These are phyloP conservation scores for Scomber colias DNA, from an alignment of 2,113 vertebrate species.

Conservation along the genomic window DNA sequence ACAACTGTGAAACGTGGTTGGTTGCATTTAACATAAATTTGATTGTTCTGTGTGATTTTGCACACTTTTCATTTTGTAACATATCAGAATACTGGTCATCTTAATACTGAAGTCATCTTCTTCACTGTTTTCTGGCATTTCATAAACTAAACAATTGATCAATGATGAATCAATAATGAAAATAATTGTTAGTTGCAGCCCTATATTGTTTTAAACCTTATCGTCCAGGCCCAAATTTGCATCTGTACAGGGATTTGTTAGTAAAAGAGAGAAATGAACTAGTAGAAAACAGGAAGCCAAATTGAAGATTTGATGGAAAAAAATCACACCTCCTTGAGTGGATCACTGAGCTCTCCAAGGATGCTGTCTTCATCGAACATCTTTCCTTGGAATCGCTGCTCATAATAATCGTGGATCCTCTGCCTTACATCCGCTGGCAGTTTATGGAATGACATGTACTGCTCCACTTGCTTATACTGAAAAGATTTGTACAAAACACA, in stretches of 20 bases:
- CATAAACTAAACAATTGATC: too few relatives aligned
- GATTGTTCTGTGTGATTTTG: too few relatives aligned
- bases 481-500: conserved; percentile 59
- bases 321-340: conserved; percentile 93
- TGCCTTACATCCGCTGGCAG: conserved; percentile 95
- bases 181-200: too few relatives aligned
- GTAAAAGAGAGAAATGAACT: not conserved
- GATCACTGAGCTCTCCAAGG: conserved; percentile 96
- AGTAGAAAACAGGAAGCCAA: not conserved
- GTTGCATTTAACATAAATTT: too few relatives aligned
- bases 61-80: too few relatives aligned
- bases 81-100: too few relatives aligned
- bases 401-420: conserved; percentile 99
- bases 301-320: not conserved
- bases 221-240: not conserved
- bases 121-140: too few relatives aligned
- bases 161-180: too few relatives aligned
- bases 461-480: conserved; percentile 99
- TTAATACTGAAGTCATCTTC: too few relatives aligned
- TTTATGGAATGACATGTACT: conserved; percentile 99
- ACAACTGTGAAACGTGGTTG: too few relatives aligned
- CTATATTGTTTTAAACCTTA: not conserved
- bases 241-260: not conserved
- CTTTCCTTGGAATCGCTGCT: conserved; percentile 98
- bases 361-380: conserved; percentile 99